Percentiles rank a stretch among this genome's conserved stretches.
Conservation (phyloP, 1,140 invertebrate species). For the Mamestra configurata region DNA sequence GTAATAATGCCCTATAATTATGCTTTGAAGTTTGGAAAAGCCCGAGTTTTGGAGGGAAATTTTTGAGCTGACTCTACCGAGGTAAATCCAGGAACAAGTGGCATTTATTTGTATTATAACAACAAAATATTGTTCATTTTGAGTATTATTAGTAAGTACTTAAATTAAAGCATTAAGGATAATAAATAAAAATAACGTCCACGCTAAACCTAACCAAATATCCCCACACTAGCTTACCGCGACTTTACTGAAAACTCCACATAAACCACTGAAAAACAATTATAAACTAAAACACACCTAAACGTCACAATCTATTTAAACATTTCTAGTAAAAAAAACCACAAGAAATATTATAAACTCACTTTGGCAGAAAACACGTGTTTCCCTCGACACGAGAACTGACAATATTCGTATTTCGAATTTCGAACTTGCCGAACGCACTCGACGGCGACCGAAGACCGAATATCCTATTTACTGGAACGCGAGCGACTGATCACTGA, state of each 20-base stretch:
- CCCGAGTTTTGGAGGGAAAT: too few species aligned
- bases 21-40: too few species aligned
- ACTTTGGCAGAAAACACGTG: slow-evolving; percentile 63
- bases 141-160: too few species aligned
- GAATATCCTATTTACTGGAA: slow-evolving; percentile 69
- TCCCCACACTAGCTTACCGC: slow-evolving; percentile 21
- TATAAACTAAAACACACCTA: slow-evolving; percentile 16
- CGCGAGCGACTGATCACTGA: slow-evolving; percentile 57
- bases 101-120: too few species aligned
- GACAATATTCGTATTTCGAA: slow-evolving; percentile 48
- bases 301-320: slow-evolving; percentile 20
- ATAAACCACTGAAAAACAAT: slow-evolving; percentile 2
- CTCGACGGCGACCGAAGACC: slow-evolving; percentile 57
- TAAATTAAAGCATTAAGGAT: too few species aligned
- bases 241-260: slow-evolving; percentile 33
- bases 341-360: slow-evolving; percentile 53
- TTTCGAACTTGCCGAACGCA: slow-evolving; percentile 47
- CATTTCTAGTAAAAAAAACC: slow-evolving; percentile 35
- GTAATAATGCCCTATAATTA: too few species aligned
- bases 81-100: too few species aligned
- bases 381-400: slow-evolving; percentile 53
- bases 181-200: too few species aligned
- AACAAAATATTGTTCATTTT: too few species aligned
- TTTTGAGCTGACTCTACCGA: too few species aligned
- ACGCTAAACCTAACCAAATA: slow-evolving; percentile 28